phyloP scores from a whole-genome alignment of 2,888 invertebrate species.

The Zygogramma bicolorata region DNA sequence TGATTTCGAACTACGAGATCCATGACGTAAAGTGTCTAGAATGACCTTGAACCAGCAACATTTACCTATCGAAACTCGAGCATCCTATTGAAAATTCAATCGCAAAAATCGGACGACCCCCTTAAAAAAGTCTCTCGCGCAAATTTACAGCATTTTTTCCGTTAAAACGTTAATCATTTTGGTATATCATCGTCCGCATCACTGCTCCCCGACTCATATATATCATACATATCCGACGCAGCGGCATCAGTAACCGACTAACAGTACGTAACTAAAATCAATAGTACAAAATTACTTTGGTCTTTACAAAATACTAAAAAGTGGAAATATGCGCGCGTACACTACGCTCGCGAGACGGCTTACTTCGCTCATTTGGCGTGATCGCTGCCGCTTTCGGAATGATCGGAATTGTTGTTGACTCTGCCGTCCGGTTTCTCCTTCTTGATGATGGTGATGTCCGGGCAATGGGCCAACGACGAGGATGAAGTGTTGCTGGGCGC shows the following conservation, averaged over 20 bases:
- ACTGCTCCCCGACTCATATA: slow-evolving; percentile 43
- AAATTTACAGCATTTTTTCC: no score
- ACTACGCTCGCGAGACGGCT: no score
- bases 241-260: no score
- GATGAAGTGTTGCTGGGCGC: background rate
- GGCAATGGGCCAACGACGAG: slow-evolving; percentile 68
- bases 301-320: slow-evolving; percentile 67
- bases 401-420: slow-evolving; percentile 67
- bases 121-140: no score
- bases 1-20: no score
- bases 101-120: no score
- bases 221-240: no score
- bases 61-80: no score
- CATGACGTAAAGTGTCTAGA: no score
- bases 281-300: slow-evolving; percentile 67
- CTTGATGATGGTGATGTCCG: slow-evolving; percentile 74
- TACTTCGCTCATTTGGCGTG: slow-evolving; percentile 59
- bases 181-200: slow-evolving; percentile 62
- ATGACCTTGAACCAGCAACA: no score
- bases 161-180: slow-evolving; percentile 59
- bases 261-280: slow-evolving; percentile 25
- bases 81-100: no score
- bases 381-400: slow-evolving; percentile 64
- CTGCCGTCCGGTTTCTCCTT: slow-evolving; percentile 69
- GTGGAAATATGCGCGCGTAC: slow-evolving; percentile 59